These are phyloP conservation scores for Lophura nycthemera DNA, from an alignment of 2,113 vertebrate genomes.

Conservation along the genomic window DNA sequence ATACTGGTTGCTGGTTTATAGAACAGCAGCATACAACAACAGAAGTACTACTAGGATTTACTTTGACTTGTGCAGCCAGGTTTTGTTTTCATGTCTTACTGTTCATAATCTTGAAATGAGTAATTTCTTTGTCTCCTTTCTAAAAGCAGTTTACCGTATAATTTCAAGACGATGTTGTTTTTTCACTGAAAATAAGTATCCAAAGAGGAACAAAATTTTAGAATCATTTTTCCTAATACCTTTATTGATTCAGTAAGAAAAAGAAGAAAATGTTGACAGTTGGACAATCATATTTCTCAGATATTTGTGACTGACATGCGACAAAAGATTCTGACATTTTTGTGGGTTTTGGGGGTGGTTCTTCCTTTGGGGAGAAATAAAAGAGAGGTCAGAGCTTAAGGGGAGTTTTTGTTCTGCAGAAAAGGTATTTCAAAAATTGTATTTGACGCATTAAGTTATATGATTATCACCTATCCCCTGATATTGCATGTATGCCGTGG, in stretches of 20 bases:
- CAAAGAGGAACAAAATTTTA: conserved; percentile 47
- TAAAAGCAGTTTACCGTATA: conserved; percentile 12
- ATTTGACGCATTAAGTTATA: conserved; percentile 7
- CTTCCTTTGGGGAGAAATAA: background rate
- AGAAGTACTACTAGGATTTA: background rate
- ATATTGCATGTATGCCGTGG: conserved; percentile 5
- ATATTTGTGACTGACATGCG: conserved; percentile 20
- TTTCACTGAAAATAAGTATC: conserved; percentile 46
- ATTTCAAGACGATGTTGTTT: background rate
- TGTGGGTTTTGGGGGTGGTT: background rate
- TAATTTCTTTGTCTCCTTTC: conserved; percentile 15
- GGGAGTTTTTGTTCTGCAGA: conserved; percentile 15
- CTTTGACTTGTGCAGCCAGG: background rate
- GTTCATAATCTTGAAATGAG: background rate
- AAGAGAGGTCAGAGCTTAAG: background rate
- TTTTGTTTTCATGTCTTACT: conserved; percentile 23
- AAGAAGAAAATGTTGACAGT: conserved; percentile 41
- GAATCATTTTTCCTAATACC: conserved; percentile 33
- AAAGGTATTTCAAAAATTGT: conserved; percentile 42
- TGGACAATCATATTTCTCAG: conserved; percentile 7
- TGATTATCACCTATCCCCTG: background rate
- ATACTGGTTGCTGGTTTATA: background rate
- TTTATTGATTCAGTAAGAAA: conserved; percentile 15
- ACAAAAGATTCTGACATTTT: conserved; percentile 20
- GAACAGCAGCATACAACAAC: background rate